Evolutionary conservation across 2,113 vertebrate species (phyloP).

Genomic region (Cryptotis parvus): DNA sequence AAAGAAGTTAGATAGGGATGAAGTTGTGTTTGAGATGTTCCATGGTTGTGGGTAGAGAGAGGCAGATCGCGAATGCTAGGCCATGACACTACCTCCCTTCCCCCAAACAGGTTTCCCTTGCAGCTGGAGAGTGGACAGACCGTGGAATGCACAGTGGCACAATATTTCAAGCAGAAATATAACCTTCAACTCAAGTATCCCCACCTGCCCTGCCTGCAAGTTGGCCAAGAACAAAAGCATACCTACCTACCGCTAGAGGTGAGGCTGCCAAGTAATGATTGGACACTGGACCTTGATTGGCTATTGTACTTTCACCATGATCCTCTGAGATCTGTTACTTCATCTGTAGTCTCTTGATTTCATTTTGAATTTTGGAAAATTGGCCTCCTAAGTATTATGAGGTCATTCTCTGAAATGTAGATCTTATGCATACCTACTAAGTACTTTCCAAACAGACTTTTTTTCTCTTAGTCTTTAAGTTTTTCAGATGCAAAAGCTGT

Average conservation of each 20-base stretch:
- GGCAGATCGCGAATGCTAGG: neutral
- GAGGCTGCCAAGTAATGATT: conserved; percentile 78
- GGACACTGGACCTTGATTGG: conserved; percentile 43
- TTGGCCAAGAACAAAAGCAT: conserved; percentile 99
- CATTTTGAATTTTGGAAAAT: conserved; percentile 57
- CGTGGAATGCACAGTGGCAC: conserved; percentile 92
- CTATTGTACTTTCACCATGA: neutral
- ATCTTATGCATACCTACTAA: conserved; percentile 1
- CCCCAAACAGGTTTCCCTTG: conserved; percentile 88
- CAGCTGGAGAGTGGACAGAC: conserved; percentile 92
- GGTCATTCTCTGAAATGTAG: conserved; percentile 33
- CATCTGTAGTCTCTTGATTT: neutral
- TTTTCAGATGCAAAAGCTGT: conserved; percentile 22
- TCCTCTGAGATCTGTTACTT: too few relatives aligned
- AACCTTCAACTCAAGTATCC: conserved; percentile 93
- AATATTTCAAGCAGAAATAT: conserved; percentile 93
- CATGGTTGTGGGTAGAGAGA: conserved; percentile 16
- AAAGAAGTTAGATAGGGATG: conserved; percentile 24
- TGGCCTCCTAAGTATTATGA: conserved; percentile 31
- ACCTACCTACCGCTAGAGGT: conserved; percentile 99
- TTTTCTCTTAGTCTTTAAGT: conserved; percentile 25
- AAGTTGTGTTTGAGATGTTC: conserved; percentile 32
- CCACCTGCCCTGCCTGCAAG: conserved; percentile 98
- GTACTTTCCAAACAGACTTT: neutral
- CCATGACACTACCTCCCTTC: conserved; percentile 28